phyloP scores from a whole-genome alignment of 37 sponge, comb jelly and placozoan species.

The Halichondria panicea region DNA sequence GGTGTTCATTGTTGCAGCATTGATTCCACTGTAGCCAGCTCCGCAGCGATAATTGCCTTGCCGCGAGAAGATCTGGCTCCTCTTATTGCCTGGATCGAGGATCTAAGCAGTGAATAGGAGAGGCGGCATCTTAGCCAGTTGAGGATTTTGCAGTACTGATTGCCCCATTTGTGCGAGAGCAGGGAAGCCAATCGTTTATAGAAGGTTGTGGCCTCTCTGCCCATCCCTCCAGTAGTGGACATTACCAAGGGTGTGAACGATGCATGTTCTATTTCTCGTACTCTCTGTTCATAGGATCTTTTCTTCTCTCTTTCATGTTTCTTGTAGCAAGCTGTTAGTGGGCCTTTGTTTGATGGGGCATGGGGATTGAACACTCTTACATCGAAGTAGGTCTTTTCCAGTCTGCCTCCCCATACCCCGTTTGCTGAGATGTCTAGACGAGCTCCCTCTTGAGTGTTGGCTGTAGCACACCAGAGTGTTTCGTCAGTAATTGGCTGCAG shows the following conservation, averaged over 20 bases:
- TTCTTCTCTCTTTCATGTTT: slow-evolving; percentile 26
- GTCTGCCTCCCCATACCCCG: slow-evolving; percentile 33
- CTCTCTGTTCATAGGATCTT: slow-evolving; percentile 12
- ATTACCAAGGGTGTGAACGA: slow-evolving; percentile 18
- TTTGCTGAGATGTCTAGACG: slow-evolving; percentile 20
- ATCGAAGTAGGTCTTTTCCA: slow-evolving; percentile 28
- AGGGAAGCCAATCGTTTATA: slow-evolving; percentile 16
- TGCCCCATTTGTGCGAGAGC: slow-evolving; percentile 12
- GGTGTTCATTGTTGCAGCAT: too few relatives aligned
- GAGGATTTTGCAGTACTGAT: too few relatives aligned
- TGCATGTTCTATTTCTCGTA: slow-evolving; percentile 18
- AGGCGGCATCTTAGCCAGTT: too few relatives aligned
- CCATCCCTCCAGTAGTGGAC: slow-evolving; percentile 24
- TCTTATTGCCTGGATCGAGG: too few relatives aligned
- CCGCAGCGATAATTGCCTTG: too few relatives aligned
- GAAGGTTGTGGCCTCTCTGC: slow-evolving; percentile 5
- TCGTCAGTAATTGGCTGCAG: slow-evolving; percentile 41
- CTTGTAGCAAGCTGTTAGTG: neutral
- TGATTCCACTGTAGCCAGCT: too few relatives aligned
- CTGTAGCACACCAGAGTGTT: neutral
- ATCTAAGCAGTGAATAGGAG: too few relatives aligned
- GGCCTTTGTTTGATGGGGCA: slow-evolving; percentile 21
- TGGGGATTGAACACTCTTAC: slow-evolving; percentile 38
- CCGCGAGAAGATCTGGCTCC: too few relatives aligned
- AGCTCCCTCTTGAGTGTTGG: slow-evolving; percentile 27